A percentile compares a stretch with the other conserved stretches of the same genome.
Evolutionary conservation across 53 echinoderm and acorn worm genomes (phyloP).

Genomic region (Holothuria leucospilota): DNA sequence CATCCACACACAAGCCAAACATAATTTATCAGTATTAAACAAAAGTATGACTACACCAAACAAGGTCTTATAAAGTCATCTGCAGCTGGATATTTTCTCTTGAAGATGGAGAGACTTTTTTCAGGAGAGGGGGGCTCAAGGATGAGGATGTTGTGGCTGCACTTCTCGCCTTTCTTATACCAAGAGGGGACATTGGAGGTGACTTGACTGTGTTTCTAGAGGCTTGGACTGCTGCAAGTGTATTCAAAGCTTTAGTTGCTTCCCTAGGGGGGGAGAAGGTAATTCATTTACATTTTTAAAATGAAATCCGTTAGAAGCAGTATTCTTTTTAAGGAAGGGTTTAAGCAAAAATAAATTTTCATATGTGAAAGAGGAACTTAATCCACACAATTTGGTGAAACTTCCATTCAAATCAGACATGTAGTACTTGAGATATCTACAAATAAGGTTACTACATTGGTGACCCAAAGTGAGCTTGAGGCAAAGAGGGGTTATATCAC

Average conservation of each 20-base stretch:
- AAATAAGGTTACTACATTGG: too few relatives aligned
- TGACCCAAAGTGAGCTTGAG: too few relatives aligned
- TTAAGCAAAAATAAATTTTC: too few relatives aligned
- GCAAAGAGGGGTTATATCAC: too few relatives aligned
- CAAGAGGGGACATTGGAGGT: conserved; percentile 19
- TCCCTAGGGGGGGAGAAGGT: conserved; percentile 59
- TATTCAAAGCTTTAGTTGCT: conserved; percentile 70
- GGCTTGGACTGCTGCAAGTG: conserved; percentile 49
- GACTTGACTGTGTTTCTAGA: conserved; percentile 38
- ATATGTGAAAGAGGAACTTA: too few relatives aligned
- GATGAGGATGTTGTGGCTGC: conserved; percentile 23
- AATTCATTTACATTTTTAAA: neutral
- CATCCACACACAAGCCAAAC: too few relatives aligned
- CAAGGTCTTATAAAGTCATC: neutral
- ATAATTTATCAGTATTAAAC: too few relatives aligned
- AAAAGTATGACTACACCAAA: too few relatives aligned
- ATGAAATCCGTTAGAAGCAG: neutral
- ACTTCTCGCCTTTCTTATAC: conserved; percentile 4
- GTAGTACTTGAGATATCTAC: too few relatives aligned
- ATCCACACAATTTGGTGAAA: too few relatives aligned
- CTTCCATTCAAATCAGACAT: too few relatives aligned
- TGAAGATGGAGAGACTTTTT: neutral
- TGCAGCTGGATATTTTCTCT: neutral
- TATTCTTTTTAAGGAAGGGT: too few relatives aligned
- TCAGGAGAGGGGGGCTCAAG: neutral